Conservation (phyloP, 1,140 invertebrate genomes). For the Lepidurus apus region DNA sequence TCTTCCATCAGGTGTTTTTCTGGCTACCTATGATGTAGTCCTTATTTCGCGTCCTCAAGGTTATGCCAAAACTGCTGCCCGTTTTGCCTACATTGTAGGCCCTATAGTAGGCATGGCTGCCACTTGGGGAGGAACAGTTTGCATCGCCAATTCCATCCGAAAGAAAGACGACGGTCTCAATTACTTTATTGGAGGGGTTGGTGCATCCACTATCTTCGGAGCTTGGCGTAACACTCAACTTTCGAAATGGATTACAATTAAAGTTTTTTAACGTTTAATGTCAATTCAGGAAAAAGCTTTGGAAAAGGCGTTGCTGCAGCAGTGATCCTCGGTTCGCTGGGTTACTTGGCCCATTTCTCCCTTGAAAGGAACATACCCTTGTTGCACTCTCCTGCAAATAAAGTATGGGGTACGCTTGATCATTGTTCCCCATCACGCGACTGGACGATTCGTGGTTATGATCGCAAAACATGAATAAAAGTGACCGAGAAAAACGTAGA, state of each 20-base stretch:
- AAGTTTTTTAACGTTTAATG: neutral
- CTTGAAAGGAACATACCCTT: neutral
- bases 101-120: slow-evolving; percentile 58
- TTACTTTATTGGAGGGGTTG: slow-evolving; percentile 53
- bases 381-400: neutral
- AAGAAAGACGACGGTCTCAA: slow-evolving; percentile 56
- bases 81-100: slow-evolving; percentile 50
- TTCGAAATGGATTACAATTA: neutral
- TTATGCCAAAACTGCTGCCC: slow-evolving; percentile 47
- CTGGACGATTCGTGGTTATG: slow-evolving; percentile 2
- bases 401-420: neutral
- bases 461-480: neutral
- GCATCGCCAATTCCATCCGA: slow-evolving; percentile 52
- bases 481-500: neutral
- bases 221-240: slow-evolving; percentile 47
- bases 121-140: slow-evolving; percentile 57
- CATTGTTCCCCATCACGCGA: neutral
- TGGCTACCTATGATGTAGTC: slow-evolving; percentile 53
- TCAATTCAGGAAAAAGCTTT: neutral
- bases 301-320: neutral
- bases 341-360: neutral
- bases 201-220: slow-evolving; percentile 54
- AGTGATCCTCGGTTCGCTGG: neutral
- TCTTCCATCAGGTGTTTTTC: slow-evolving; percentile 42
- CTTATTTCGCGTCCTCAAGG: slow-evolving; percentile 54